Conservation (phyloP, 2,888 invertebrate genomes). For the Sturmia bella region DNA sequence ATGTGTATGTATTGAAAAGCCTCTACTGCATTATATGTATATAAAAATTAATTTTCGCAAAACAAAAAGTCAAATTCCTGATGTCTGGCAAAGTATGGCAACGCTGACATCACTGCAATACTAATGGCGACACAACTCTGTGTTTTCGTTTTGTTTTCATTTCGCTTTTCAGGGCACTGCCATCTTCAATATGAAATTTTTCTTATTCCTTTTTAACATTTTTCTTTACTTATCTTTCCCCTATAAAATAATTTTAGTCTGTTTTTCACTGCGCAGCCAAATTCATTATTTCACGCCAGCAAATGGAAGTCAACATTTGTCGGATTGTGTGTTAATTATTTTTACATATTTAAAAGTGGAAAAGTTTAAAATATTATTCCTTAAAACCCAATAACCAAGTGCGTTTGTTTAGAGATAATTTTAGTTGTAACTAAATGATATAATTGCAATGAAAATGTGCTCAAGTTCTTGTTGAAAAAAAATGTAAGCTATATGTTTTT, state of each 20-base stretch:
- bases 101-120: not conserved
- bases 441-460: conserved; percentile 25
- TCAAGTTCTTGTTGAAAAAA: conserved; percentile 32
- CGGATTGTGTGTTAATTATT: conserved; percentile 15
- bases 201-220: not conserved
- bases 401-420: not conserved
- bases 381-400: not conserved
- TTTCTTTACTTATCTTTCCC: conserved; percentile 18
- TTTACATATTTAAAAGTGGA: conserved; percentile 27
- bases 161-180: conserved; percentile 29
- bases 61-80: too few species aligned
- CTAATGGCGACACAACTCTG: conserved; percentile 37
- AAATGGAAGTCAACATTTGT: not conserved
- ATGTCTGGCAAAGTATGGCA: too few species aligned
- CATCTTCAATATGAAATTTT: conserved; percentile 1
- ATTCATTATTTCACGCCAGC: conserved; percentile 34
- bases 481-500: conserved; percentile 22
- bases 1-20: too few species aligned
- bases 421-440: not conserved
- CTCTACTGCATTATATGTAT: too few species aligned
- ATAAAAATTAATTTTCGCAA: too few species aligned
- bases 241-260: conserved; percentile 43
- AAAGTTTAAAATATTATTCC: conserved; percentile 9
- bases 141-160: conserved; percentile 43
- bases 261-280: conserved; percentile 55